These are phyloP conservation scores for Muntiacus reevesi DNA, from an alignment of 2,113 vertebrate genomes.

Conservation along the genomic window DNA sequence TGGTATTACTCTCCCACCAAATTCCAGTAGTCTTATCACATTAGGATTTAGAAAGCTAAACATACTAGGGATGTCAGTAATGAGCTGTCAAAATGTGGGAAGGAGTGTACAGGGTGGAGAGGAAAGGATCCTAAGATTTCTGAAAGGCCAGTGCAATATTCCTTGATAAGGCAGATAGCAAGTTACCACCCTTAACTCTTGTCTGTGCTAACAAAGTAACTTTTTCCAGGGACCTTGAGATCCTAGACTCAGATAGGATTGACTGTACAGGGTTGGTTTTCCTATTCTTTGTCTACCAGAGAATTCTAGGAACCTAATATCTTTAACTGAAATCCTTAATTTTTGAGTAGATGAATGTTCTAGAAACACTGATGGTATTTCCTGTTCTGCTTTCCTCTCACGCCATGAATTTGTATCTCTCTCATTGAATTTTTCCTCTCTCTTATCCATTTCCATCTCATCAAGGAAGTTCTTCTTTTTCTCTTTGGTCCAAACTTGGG, in stretches of 20 bases:
- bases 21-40: neutral
- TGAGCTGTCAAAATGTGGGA: neutral
- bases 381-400: neutral
- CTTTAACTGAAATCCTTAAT: neutral
- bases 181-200: neutral
- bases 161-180: neutral
- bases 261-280: neutral
- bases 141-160: neutral
- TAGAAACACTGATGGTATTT: neutral
- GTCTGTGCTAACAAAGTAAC: neutral
- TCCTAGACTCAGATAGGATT: neutral
- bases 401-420: neutral
- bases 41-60: neutral
- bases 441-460: neutral
- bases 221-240: neutral
- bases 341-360: neutral
- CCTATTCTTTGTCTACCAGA: neutral
- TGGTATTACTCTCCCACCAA: neutral
- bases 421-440: neutral
- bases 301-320: neutral
- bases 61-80: neutral
- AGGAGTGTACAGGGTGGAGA: rapidly evolving
- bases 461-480: neutral
- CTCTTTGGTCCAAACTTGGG: neutral
- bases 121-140: neutral